Evolutionary conservation across 2,113 vertebrate genomes (phyloP).

Genomic region (Trogon melanurus): DNA sequence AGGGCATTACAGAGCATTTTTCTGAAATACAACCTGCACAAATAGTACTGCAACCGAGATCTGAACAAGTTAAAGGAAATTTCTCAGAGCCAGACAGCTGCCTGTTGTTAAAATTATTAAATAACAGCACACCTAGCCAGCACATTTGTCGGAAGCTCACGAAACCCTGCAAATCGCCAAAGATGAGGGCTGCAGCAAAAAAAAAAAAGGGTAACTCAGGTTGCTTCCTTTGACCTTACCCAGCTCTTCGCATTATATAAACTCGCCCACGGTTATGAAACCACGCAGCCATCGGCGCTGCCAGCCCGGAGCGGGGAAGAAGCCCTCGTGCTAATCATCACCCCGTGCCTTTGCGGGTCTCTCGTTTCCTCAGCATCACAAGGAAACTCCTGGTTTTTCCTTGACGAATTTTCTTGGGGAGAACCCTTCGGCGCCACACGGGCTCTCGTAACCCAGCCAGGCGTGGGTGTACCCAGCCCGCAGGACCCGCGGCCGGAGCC

Average conservation of each 20-base stretch:
- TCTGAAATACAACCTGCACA: not conserved
- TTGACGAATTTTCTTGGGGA: not conserved
- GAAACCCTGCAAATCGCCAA: not conserved
- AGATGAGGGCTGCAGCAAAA: not conserved
- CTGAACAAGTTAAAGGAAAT: not conserved
- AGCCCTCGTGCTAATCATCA: not conserved
- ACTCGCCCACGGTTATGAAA: not conserved
- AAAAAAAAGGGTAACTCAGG: not conserved
- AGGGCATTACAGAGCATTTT: not conserved
- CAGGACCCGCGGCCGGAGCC: too few relatives aligned
- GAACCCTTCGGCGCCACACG: accelerated
- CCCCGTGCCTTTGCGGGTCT: not conserved
- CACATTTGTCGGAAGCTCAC: not conserved
- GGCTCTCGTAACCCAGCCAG: accelerated
- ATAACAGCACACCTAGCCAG: not conserved
- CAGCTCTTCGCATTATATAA: not conserved
- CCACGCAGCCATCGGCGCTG: not conserved
- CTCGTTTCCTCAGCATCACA: accelerated
- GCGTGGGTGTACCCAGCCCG: accelerated
- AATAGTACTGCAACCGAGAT: not conserved
- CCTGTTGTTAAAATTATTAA: not conserved
- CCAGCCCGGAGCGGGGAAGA: not conserved
- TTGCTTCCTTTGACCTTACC: not conserved
- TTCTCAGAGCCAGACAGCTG: not conserved
- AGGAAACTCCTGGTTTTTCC: not conserved